Base-by-base conservation (phyloP, 37 sponge, comb jelly and placozoan species). In the Spongilla lacustris region DNA sequence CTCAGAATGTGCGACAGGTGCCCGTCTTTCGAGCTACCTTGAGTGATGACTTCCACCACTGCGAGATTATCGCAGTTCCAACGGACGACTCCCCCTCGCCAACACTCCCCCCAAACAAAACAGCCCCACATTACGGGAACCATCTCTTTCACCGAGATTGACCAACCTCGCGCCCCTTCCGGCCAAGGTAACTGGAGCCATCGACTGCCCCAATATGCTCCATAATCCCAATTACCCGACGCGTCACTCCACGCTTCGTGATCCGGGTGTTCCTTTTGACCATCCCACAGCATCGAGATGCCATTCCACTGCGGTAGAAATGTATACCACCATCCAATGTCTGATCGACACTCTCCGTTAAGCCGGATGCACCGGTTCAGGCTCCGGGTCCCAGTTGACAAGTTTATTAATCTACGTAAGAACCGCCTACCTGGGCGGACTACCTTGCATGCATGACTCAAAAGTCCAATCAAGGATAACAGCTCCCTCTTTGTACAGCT, bases 31-130 rank as follows among this genome's bases (percentile, higher is more conserved):
- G 71, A 33, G 25, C 46, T n/a, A 4, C 77, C 79, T 13, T 66
- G 34, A 72, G 77, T 80, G 21, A 91, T 26, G 28, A 71, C 77
- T 50, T 38, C 24, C 49, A 87, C 92, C 50, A 87, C 92, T 67
- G 88, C 79, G 66, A 32, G 25, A 66, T 91, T 91, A 75, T 91
- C 92, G 14, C 71, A 86, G 66, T 67, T 74, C 74, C 81, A 83
- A 0, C 23, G 28, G 38, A 91, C 33, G 22, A 23, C 28, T 37
- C 67, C 73, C 2, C 81, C 78, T 24, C 28, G 49, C 83, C 86
- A 86, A 31, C 25, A 21, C 32, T 29, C 36, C 30, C 91, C 91
- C 82, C 82, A 91, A 36, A 81, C 58, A 49, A 23, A 75, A 34
- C 76, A 49, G 11, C 69, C 76, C n/a, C 23, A 23, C 81, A 82